These are phyloP conservation scores for Pelosia muscerda DNA, from an alignment of 2,888 invertebrate genomes.

Conservation along the genomic window DNA sequence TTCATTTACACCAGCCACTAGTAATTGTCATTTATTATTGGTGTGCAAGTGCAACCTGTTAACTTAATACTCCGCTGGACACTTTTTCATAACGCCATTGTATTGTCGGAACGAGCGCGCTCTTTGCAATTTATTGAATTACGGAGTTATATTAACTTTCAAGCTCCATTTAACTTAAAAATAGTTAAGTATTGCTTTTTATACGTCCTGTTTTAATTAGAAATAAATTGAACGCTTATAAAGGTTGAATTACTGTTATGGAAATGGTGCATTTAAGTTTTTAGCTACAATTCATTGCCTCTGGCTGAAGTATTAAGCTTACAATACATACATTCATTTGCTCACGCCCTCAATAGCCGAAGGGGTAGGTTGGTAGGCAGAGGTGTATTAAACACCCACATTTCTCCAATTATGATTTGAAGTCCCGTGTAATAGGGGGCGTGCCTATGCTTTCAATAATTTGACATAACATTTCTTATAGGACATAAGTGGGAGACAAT, in stretches of 20 bases:
- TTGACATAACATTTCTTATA: no score
- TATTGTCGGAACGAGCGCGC: constrained; percentile 13
- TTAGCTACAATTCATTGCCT: no score
- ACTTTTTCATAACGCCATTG: constrained; percentile 35
- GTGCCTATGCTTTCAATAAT: no score
- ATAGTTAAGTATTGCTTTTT: background rate
- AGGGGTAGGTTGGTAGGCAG: no score
- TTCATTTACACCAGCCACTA: constrained; percentile 69
- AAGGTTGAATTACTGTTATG: background rate
- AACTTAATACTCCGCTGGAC: constrained; percentile 43
- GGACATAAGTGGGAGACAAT: no score
- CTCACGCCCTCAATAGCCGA: no score
- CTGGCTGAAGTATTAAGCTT: no score
- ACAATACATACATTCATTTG: no score
- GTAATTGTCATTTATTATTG: constrained; percentile 66
- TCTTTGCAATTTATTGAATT: constrained; percentile 27
- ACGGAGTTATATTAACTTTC: constrained; percentile 8
- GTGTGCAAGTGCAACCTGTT: constrained; percentile 59
- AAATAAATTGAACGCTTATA: background rate
- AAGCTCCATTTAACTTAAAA: constrained; percentile 4
- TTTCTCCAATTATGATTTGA: no score
- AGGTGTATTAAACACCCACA: no score
- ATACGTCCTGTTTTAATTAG: background rate
- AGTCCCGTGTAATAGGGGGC: no score
- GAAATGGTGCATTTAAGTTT: no score